Conservation (phyloP, 2,888 invertebrate genomes). For the Caenorhabditis zanzibari region DNA sequence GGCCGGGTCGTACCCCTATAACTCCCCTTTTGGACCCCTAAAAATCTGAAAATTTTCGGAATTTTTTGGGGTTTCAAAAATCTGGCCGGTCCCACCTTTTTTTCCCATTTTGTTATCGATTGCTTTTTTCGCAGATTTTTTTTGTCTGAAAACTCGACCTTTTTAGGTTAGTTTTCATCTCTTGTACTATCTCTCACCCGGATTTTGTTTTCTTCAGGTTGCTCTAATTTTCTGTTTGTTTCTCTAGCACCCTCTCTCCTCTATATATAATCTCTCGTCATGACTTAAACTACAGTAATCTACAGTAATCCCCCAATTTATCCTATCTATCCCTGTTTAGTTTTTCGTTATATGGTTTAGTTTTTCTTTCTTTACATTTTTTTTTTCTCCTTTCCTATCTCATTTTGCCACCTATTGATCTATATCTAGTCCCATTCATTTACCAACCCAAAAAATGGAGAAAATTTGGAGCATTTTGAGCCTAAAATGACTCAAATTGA, state of each 20-base stretch:
- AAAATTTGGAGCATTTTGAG: neutral
- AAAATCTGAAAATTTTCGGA: neutral
- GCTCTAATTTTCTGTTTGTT: conserved; percentile 6
- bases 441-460: neutral
- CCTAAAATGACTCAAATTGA: neutral
- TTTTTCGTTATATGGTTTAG: neutral
- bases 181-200: conserved; percentile 26
- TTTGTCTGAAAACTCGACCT: conserved; percentile 8
- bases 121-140: conserved; percentile 5
- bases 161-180: conserved; percentile 19
- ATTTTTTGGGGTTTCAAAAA: neutral
- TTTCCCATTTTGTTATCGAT: no score
- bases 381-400: neutral
- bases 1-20: conserved; percentile 36
- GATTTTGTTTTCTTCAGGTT: neutral
- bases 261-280: conserved; percentile 12
- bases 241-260: conserved; percentile 33
- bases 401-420: neutral
- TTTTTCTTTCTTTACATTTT: neutral
- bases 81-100: conserved; percentile 5
- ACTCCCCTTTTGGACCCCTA: no score
- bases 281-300: conserved; percentile 3
- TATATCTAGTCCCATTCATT: neutral
- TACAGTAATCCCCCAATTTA: no score
- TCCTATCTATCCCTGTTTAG: neutral